A percentile compares a stretch with the other conserved stretches of the same genome.
Evolutionary conservation across 2,113 vertebrate species (phyloP).

Genomic region (Muntiacus muntjak): DNA sequence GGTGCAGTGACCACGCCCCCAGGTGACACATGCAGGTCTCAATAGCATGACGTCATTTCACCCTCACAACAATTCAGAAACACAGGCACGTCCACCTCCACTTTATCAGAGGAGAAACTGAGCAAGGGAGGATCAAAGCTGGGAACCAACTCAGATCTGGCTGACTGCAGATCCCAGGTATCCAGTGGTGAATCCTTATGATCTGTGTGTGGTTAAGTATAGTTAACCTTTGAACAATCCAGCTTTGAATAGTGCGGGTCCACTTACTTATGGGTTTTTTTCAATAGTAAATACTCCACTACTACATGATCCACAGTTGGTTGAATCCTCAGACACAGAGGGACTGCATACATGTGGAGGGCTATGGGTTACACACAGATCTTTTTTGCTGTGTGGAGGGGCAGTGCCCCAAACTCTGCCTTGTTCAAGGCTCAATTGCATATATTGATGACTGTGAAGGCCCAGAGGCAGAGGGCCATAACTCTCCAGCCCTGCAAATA

Average conservation of each 20-base stretch:
- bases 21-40: not conserved
- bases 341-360: not conserved
- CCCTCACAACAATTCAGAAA: not conserved
- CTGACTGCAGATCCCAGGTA: not conserved
- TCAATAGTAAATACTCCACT: not conserved
- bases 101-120: not conserved
- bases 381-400: not conserved
- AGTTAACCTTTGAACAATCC: not conserved
- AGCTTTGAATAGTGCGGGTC: not conserved
- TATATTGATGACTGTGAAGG: not conserved
- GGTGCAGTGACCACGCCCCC: not conserved
- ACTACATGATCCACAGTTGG: not conserved
- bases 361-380: not conserved
- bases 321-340: not conserved
- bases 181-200: not conserved
- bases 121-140: not conserved
- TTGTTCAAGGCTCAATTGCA: not conserved
- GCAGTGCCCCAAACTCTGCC: not conserved
- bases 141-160: not conserved
- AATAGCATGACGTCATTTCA: not conserved
- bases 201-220: not conserved
- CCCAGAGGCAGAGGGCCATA: not conserved
- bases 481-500: not conserved
- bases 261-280: not conserved
- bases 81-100: not conserved